Base-by-base conservation (phyloP, 2,888 invertebrate genomes). In the Julus scanicus region DNA sequence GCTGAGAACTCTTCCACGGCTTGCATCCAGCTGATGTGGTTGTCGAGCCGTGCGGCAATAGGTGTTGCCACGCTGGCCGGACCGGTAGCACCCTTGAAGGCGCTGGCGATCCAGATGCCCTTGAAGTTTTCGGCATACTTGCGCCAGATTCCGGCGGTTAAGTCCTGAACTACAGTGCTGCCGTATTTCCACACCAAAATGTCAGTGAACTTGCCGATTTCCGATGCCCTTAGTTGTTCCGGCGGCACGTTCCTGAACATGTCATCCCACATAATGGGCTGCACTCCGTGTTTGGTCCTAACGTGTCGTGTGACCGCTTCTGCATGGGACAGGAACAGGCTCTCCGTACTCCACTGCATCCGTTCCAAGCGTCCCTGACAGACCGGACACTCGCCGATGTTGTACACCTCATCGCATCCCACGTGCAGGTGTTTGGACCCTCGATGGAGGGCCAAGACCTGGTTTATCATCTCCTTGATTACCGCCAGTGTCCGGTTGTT, bases 61-160 rank as follows among this genome's bases (percentile, higher is more conserved):
- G 95, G 93, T 0, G 96, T 95, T 88, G 95, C 91, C 89, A 94
- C 94, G 92, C 95, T 95, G 90, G 94, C 94, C 88, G 95, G 94
- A 0, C 96, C 96, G 89, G 96, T 96, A 0, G 97, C 96, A 0
- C 97, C 97, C 93, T 97, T 97, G 91, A 95, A 97, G 0, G 97
- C 97, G 89, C 96, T 95, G 0, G 96, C 97, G 84, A 95, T 93
- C 96, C 97, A 97, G 39, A 97, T 93, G 63, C 94, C 93, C 1
- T 93, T 92, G 92, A 97, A 97, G 13, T 95, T 92, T 88, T 92
- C 92, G 6, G 94, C 92, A 90, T 96, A 96, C 88, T 94, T 94
- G 57, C 94, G 94, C 95, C 88, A 88, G 86, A 91, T 90, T 91
- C 93, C 90, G 91, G 91, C 85, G 90, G 91, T 91, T 3, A 93